Base-by-base conservation (phyloP, 2,797 vertebrate genomes). In the Trichosurus vulpecula region DNA sequence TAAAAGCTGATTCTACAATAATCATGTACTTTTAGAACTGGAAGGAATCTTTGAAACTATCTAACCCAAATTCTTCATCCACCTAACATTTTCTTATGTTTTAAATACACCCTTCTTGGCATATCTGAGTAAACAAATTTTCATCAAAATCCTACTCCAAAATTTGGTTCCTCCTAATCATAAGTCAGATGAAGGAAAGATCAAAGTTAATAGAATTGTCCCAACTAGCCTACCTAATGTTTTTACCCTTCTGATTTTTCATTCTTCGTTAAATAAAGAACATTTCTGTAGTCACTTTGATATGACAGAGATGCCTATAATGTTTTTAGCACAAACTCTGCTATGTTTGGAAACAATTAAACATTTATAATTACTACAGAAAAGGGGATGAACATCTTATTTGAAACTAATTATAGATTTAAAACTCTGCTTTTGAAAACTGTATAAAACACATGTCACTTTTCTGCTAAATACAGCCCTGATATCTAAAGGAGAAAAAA, bases 401-500 rank as follows among this genome's bases (percentile, higher is more conserved):
- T 94, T 97, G n/a, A 94, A 97, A 94, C 52, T 92, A 52, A 93
- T 53, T 22, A 6, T 87, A 47, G 47, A 93, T 91, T 96, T 96
- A 95, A 95, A 92, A 52, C 53, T 52, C 55, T 94, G 92, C 91
- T 92, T 93, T 25, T 93, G 35, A 54, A 96, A 97, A 94, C 93
- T 90, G 93, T 92, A 95, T 94, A 94, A 90, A 94, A 91, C 74
- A 95, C 57, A 87, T 91, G 61, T 93, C 92, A 47, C 94, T 66
- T 96, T 41, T 96, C 96, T 95, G 52, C 56, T 81, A 95, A 93
- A 93, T 9, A 92, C 52, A 93, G 58, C 52, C 27, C 0, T 94
- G 74, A 93, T 92, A 95, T 3, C 6, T 91, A 96, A 92, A 74
- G 96, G 95, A 96, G 95, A 96, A 97, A 93, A 54, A 97, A 94